Percentiles rank a stretch among this genome's conserved stretches.
Evolutionary conservation across 2,113 vertebrate species (phyloP).

Genomic region (Zeus faber): DNA sequence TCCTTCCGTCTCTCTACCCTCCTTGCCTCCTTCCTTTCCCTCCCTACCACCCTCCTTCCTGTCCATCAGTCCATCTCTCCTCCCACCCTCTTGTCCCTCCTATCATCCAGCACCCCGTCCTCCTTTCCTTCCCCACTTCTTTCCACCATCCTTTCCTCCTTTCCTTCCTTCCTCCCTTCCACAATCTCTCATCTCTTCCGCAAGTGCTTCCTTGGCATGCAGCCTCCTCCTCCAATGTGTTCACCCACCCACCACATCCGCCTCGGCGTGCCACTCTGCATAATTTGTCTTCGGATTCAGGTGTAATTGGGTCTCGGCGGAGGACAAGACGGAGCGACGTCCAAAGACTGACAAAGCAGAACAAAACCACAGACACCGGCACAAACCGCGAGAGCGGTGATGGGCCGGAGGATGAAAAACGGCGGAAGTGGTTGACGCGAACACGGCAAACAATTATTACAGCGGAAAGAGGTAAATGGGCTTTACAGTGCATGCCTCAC

Average conservation of each 20-base stretch:
- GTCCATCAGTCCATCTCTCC: no score
- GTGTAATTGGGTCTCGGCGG: slow-evolving; percentile 10
- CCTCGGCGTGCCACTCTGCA: not conserved
- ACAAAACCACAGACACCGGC: not conserved
- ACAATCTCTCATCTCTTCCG: no score
- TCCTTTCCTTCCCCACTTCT: no score
- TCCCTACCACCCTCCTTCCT: not conserved
- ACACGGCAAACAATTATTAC: slow-evolving; percentile 3
- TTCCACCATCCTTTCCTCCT: not conserved
- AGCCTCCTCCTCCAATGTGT: not conserved
- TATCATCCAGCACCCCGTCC: no score
- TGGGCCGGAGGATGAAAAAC: no score
- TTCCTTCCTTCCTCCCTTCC: not conserved
- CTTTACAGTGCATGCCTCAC: no score
- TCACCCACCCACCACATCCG: slow-evolving; percentile 1
- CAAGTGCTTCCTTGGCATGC: not conserved
- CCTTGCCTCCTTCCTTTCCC: no score
- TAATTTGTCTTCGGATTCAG: not conserved
- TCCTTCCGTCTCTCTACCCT: no score
- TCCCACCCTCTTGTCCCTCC: no score
- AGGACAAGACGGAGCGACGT: slow-evolving; percentile 9
- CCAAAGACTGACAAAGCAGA: slow-evolving; percentile 13
- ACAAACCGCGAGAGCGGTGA: not conserved
- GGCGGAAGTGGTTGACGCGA: not conserved
- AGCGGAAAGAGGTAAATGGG: not conserved